Percentiles rank a stretch among this genome's conserved stretches.
phyloP scores from a whole-genome alignment of 2,113 vertebrate genomes.

The Micromys minutus region DNA sequence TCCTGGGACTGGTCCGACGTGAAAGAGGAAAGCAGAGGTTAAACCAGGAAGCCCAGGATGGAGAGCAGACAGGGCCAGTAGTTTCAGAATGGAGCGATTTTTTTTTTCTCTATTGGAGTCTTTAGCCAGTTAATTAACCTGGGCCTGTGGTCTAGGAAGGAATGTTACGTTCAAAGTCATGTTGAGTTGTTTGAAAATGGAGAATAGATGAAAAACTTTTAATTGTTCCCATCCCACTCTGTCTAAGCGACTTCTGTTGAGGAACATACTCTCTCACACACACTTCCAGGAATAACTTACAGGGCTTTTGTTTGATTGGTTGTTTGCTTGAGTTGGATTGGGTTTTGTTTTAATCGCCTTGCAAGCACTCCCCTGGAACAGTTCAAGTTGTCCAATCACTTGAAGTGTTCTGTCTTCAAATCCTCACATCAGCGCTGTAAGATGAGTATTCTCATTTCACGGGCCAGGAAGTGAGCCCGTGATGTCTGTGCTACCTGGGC shows the following conservation, averaged over 20 bases:
- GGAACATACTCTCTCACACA: neutral
- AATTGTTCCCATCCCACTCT: neutral
- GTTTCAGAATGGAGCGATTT: neutral
- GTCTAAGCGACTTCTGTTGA: neutral
- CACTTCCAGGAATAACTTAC: neutral
- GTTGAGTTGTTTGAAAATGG: conserved; percentile 18
- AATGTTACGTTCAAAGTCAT: neutral
- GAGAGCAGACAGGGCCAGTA: neutral
- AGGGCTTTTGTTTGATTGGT: no score
- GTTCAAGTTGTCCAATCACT: neutral
- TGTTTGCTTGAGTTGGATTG: neutral
- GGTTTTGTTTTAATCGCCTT: neutral
- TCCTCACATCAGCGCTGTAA: neutral
- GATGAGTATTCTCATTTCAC: neutral
- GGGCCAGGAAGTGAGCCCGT: neutral
- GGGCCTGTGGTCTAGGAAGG: neutral
- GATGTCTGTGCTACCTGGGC: neutral
- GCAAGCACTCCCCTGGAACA: neutral
- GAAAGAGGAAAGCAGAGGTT: neutral
- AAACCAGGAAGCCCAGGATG: neutral
- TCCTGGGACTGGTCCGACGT: fast-evolving
- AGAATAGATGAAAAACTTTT: neutral
- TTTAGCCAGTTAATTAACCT: neutral
- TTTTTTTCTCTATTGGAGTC: neutral
- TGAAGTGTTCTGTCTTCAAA: neutral